These are phyloP conservation scores for Drosophila engyochracea DNA, from an alignment of 2,888 invertebrate genomes.

Conservation along the genomic window DNA sequence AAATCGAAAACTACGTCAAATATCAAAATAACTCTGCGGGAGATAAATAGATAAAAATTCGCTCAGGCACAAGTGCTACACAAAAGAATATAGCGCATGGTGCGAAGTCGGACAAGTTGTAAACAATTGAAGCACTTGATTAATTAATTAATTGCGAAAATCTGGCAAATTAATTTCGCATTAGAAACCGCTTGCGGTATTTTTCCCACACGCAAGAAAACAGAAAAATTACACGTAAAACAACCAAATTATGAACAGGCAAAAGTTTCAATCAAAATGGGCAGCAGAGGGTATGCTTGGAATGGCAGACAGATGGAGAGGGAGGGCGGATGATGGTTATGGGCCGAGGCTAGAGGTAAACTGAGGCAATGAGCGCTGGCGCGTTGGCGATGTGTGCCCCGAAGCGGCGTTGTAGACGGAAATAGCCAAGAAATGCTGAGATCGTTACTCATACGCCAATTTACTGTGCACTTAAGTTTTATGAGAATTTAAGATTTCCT, in stretches of 20 bases:
- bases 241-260: constrained; percentile 58
- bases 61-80: constrained; percentile 31
- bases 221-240: constrained; percentile 35
- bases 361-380: constrained; percentile 29
- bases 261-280: constrained; percentile 57
- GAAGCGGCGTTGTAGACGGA: constrained; percentile 55
- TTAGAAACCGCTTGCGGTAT: constrained; percentile 50
- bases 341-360: constrained; percentile 41
- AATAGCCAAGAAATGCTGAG: constrained; percentile 68
- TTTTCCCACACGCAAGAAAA: constrained; percentile 47
- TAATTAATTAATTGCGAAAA: constrained; percentile 77
- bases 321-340: constrained; percentile 22
- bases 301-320: not conserved
- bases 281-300: constrained; percentile 6
- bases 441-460: constrained; percentile 79
- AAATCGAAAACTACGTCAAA: constrained; percentile 76
- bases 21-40: constrained; percentile 78
- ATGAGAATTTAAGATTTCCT: constrained; percentile 82
- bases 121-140: constrained; percentile 73
- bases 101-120: constrained; percentile 58
- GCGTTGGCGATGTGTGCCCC: constrained; percentile 26
- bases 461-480: constrained; percentile 80
- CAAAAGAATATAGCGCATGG: constrained; percentile 28
- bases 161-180: constrained; percentile 78
- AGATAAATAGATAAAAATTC: constrained; percentile 80